These are phyloP conservation scores for Anguilla rostrata DNA, from an alignment of 2,113 vertebrate species.

Conservation along the genomic window DNA sequence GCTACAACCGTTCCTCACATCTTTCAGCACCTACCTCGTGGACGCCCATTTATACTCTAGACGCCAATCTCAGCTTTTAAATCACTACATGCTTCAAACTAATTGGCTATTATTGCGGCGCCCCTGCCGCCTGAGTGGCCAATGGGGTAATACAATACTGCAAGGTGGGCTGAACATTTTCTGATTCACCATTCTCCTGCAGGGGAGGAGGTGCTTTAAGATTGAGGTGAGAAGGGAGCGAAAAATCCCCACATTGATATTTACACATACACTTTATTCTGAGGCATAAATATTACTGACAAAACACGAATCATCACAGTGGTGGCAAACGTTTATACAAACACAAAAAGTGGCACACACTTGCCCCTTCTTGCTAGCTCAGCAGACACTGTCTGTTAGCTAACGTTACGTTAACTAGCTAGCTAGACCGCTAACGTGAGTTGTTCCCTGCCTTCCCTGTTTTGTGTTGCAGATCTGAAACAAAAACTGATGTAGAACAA, in stretches of 20 bases:
- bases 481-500: constrained; percentile 78
- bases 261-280: constrained; percentile 34
- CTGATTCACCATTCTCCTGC: constrained; percentile 27
- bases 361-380: constrained; percentile 36
- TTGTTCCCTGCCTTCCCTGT: constrained; percentile 62
- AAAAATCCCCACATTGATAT: constrained; percentile 68
- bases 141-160: constrained; percentile 64
- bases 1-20: background rate
- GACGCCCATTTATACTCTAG: too few species aligned
- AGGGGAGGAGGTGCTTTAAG: constrained; percentile 45
- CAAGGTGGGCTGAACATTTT: constrained; percentile 61
- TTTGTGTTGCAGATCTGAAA: constrained; percentile 75
- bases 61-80: constrained; percentile 50
- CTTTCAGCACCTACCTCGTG: background rate
- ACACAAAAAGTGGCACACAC: constrained; percentile 24
- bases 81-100: constrained; percentile 51
- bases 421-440: constrained; percentile 60
- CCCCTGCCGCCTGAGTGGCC: constrained; percentile 31
- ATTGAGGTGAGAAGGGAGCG: constrained; percentile 44
- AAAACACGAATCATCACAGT: constrained; percentile 51
- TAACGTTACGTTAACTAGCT: constrained; percentile 67
- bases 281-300: constrained; percentile 57
- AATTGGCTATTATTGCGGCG: constrained; percentile 52
- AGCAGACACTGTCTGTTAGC: constrained; percentile 55
- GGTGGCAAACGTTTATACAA: constrained; percentile 46